Conservation (phyloP, 2,888 invertebrate genomes). For the Pachydiplax longipennis region DNA sequence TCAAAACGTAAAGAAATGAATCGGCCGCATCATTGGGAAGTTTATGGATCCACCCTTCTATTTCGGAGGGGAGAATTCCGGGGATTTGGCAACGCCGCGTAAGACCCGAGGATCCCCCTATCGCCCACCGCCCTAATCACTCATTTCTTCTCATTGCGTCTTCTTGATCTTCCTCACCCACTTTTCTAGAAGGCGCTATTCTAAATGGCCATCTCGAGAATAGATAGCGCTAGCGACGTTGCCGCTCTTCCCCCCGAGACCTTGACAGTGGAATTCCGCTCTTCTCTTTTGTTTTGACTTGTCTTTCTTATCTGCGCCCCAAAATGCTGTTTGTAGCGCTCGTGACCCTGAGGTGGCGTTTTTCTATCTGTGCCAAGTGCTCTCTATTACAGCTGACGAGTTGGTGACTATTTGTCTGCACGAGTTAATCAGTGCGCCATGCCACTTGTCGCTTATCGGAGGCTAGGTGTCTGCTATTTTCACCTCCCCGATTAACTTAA, state of each 20-base stretch:
- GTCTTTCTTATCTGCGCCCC: background rate
- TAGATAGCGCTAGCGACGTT: slow-evolving; percentile 22
- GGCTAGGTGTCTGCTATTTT: too few relatives aligned
- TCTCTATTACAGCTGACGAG: too few relatives aligned
- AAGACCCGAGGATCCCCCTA: background rate
- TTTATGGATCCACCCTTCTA: too few relatives aligned
- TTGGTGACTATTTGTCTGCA: background rate
- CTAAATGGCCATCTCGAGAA: background rate
- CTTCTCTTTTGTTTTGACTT: background rate
- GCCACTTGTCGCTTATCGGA: background rate
- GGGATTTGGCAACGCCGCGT: too few relatives aligned
- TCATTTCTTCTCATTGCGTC: background rate
- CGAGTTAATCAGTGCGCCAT: background rate
- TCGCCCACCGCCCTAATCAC: background rate
- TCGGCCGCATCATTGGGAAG: too few relatives aligned
- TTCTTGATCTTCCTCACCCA: background rate
- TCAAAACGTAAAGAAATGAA: too few relatives aligned
- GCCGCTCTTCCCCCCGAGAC: background rate
- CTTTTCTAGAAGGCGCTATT: background rate
- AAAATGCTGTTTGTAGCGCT: background rate
- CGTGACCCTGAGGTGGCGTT: background rate
- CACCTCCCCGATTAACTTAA: too few relatives aligned
- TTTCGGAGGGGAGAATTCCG: too few relatives aligned
- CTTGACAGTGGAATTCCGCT: slow-evolving; percentile 19
- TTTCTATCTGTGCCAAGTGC: background rate